Evolutionary conservation across 2,113 vertebrate species (phyloP).

Genomic region (Athene noctua): DNA sequence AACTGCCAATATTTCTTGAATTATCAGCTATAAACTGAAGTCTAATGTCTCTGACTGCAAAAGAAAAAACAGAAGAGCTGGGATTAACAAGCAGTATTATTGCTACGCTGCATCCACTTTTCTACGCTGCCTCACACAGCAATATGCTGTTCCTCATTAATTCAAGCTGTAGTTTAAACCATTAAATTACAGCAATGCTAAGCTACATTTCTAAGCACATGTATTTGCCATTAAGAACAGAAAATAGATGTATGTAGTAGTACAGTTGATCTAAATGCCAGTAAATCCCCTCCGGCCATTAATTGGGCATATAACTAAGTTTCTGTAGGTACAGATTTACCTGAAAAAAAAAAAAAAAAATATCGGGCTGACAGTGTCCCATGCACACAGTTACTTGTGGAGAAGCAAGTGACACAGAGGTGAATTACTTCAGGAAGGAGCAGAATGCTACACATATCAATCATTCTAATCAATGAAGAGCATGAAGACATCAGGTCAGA

Average conservation of each 20-base stretch:
- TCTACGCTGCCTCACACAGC: neutral
- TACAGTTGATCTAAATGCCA: neutral
- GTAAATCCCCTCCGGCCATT: neutral
- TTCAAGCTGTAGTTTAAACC: neutral
- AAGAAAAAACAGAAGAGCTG: neutral
- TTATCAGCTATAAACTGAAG: neutral
- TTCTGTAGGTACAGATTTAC: neutral
- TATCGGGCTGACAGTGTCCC: neutral
- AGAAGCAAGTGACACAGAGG: neutral
- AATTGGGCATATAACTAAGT: neutral
- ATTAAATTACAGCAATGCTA: neutral
- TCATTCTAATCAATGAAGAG: neutral
- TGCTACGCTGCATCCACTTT: neutral
- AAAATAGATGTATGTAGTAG: neutral
- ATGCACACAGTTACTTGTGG: accelerated
- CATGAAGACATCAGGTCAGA: neutral
- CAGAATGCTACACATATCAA: neutral
- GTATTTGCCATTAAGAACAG: neutral
- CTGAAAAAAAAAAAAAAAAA: neutral
- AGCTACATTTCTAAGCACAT: neutral
- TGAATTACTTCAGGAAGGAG: neutral
- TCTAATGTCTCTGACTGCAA: neutral
- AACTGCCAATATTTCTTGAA: neutral
- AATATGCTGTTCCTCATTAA: neutral
- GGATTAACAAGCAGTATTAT: neutral